Evolutionary conservation across 2,888 invertebrate species (phyloP), one percentile per base, ranked within the genome.

Genomic region (Eupithecia subumbrata): DNA sequence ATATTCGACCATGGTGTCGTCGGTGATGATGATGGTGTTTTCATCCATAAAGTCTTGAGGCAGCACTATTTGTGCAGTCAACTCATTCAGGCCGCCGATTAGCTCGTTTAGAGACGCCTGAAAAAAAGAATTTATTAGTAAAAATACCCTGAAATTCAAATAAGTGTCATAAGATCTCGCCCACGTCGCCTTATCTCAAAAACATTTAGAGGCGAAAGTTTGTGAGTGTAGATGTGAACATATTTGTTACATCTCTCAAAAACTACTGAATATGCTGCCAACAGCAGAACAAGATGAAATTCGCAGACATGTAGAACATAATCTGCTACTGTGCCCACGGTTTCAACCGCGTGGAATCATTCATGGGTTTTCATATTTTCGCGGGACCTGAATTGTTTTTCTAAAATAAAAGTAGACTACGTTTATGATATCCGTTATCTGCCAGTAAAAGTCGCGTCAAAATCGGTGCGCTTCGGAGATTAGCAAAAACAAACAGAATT

Each of bases 51-150:
- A 89, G 77, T 94, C 94, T 76, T 90, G 91, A 0, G 92, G 91
- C 68, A 93, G 79, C 73, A 93, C 92, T 18, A 95, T 91, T 74
- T 94, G 93, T 0, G 94, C 94, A 0, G 90, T 92, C 75, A 94
- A 80, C 81, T 94, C 94, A 73, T 93, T 92, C 3, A 95, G 82
- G 8, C 94, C 91, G 71, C 91, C 86, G 5, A 94, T 88, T 2
- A 95, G 86, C 80, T 94, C 93, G 52, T 87, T 88, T 69, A 95
- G 82, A 0, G 92, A 90, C 1, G 84, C 70, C 77, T 77, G 77
- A 22, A 76, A 76, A 40, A 69, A 69, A 69, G 8, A n/a, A 40
- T n/a, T 40, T 67, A 22, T 48, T n/a, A 2, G 48, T 48, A 48
- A 48, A 48, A 48, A 18, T 48, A n/a, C 48, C 18, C 9, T 52